Base-by-base conservation (phyloP, 2,888 invertebrate species). In the Stenolophus ochropezus region DNA sequence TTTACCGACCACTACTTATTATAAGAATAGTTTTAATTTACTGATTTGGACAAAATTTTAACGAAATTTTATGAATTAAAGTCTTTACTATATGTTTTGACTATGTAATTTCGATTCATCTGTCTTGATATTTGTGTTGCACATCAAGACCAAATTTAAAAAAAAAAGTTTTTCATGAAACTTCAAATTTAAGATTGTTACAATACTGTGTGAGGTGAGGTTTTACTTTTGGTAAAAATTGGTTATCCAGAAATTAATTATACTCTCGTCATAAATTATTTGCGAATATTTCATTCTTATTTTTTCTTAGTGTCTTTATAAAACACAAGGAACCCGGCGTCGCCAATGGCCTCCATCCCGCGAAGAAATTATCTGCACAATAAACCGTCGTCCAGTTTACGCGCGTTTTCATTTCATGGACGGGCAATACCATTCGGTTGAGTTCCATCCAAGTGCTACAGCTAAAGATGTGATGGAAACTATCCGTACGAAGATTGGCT, bases 381-480 rank as follows among this genome's bases (percentile, higher is more conserved):
- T 96, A 53, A 97, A 97, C 86, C 92, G 98, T 65, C 91, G 97
- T 71, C 96, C 96, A 0, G 95, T 98, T 84, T 97, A 97, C 88
- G 96, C 97, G 1, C 93, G 97, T 65, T 96, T 98, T 87, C 93
- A 97, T 88, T 94, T 98, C 86, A 94, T 98, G 93, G 98, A 98
- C 88, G 97, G 97, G 0, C 97, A 97, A 87, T 97, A 97, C 88
- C 96, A 98, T 89, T 96, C 97, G 0, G 94, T 98, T 0, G 98
- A 98, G 89, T 98, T 98, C 90, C 97, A 98, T 87, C 97, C 98
- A 0, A 97, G 97, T 27, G 96, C 97, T 65, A 97, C 97, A 0
- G 96, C 97, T 2, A 93, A 94, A 86, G 97, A 98, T 87, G 95
- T 98, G 1, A 94, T 97, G 88, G 94, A 95, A 86, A 94, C 96